Evolutionary conservation across 2,888 invertebrate genomes (phyloP), one percentile per base, ranked within the genome.

Genomic region (Uloborus plumipes): DNA sequence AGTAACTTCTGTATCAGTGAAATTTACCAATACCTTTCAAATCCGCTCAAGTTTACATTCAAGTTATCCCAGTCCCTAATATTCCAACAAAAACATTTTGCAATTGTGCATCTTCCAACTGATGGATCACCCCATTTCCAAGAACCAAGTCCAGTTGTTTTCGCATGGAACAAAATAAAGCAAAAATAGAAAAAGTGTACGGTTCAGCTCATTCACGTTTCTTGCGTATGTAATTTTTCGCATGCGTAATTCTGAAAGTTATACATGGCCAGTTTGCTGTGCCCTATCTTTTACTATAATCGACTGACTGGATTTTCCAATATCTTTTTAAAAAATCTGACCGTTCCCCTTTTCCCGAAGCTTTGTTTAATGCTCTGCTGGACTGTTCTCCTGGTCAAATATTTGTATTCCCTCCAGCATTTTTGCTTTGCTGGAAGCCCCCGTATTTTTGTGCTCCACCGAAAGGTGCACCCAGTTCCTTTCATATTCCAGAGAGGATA

Each of bases 341-440:
- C 39, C 39, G 49, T 31, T 50, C 39, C 39, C n/a, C 64, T 50
- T 71, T 71, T 59, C 62, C 64, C 20, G 61, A 50, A 61, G 53
- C 55, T 73, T 53, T 53, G 64, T 73, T 73, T 73, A 62, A 73
- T 73, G 73, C 73, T 53, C 64, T 39, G 53, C 18, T 64, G 22
- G 50, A 49, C 26, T 47, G 14, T 47, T 55, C 15, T 74, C 31
- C 55, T 47, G 53, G 62, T 69, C 66, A 61, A 76, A 76, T 69
- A 62, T 76, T 76, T 62, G 69, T 62, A 64, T 64, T 77, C 55
- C 55, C 47, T 50, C 49, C 6, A 15, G 47, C 51, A 50, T 67
- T 66, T 66, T 31, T 53, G 62, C 20, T 39, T 20, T 31, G n/a
- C 26, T 20, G 20, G 16, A 16, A 26, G 31, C 55, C 55, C 39